These are phyloP conservation scores for Phycodurus eques DNA, from an alignment of 2,113 vertebrate species.

Conservation along the genomic window DNA sequence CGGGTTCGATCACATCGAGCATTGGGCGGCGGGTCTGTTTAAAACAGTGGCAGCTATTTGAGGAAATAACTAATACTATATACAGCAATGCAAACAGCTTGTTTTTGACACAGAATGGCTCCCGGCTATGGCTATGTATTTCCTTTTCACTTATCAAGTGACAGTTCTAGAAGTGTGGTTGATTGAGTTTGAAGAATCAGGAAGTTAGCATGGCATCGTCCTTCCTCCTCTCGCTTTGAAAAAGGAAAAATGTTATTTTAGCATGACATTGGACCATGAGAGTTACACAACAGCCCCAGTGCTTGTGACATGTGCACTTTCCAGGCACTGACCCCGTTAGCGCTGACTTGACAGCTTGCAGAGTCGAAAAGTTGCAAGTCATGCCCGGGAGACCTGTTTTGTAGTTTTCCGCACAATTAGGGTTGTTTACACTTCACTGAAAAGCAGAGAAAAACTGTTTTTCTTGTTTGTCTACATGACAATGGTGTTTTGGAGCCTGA, in stretches of 20 bases:
- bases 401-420: conserved; percentile 10
- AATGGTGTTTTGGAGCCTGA: not conserved
- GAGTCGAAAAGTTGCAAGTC: conserved; percentile 29
- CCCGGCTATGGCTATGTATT: not conserved
- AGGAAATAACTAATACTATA: not conserved
- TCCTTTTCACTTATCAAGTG: conserved; percentile 2
- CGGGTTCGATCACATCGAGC: no score
- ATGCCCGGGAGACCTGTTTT: not conserved
- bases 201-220: conserved; percentile 12
- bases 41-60: not conserved
- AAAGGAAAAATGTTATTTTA: conserved; percentile 6
- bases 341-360: conserved; percentile 69
- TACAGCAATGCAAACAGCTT: not conserved
- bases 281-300: conserved; percentile 12
- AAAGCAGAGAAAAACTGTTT: not conserved
- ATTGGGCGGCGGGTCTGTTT: not conserved
- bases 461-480: not conserved
- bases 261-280: not conserved
- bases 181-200: conserved; percentile 11
- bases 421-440: not conserved
- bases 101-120: not conserved
- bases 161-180: not conserved
- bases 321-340: conserved; percentile 65
- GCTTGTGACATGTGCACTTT: conserved; percentile 43
- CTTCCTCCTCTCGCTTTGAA: not conserved